phyloP scores from a whole-genome alignment of 2,888 invertebrate genomes.

The Nineta flava region DNA sequence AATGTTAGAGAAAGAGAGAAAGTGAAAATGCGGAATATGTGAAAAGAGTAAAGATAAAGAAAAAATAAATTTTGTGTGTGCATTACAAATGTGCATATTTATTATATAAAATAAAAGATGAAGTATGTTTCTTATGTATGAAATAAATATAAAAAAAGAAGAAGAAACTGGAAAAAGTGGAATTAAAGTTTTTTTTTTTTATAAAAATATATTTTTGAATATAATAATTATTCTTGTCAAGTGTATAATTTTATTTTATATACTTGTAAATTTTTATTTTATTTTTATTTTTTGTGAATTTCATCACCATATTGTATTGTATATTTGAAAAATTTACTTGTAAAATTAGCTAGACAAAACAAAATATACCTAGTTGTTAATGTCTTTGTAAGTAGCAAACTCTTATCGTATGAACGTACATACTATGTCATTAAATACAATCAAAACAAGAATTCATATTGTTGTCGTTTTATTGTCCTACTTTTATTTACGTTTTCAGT shows the following conservation, averaged over 20 bases:
- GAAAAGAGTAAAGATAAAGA: too few relatives aligned
- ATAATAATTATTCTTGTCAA: neutral
- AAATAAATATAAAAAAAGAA: neutral
- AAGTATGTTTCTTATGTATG: slow-evolving; percentile 1
- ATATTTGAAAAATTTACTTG: slow-evolving; percentile 2
- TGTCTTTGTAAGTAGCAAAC: slow-evolving; percentile 32
- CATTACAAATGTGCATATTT: neutral
- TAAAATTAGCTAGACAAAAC: slow-evolving; percentile 8
- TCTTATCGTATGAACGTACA: slow-evolving; percentile 29
- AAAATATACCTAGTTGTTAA: slow-evolving; percentile 26
- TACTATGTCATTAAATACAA: slow-evolving; percentile 12
- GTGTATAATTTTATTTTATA: neutral
- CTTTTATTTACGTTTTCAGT: neutral
- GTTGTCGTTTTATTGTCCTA: neutral
- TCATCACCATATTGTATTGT: slow-evolving; percentile 3
- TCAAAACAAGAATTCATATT: slow-evolving; percentile 2
- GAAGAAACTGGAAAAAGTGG: neutral
- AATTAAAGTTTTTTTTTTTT: slow-evolving; percentile 4
- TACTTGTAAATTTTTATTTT: neutral
- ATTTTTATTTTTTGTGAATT: slow-evolving; percentile 1
- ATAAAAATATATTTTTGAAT: slow-evolving; percentile 5
- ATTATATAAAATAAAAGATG: slow-evolving; percentile 1
- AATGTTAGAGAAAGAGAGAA: too few relatives aligned
- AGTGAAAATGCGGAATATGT: too few relatives aligned
- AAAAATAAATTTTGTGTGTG: neutral